phyloP scores from a whole-genome alignment of 2,888 invertebrate species.

The Tridacna gigas region DNA sequence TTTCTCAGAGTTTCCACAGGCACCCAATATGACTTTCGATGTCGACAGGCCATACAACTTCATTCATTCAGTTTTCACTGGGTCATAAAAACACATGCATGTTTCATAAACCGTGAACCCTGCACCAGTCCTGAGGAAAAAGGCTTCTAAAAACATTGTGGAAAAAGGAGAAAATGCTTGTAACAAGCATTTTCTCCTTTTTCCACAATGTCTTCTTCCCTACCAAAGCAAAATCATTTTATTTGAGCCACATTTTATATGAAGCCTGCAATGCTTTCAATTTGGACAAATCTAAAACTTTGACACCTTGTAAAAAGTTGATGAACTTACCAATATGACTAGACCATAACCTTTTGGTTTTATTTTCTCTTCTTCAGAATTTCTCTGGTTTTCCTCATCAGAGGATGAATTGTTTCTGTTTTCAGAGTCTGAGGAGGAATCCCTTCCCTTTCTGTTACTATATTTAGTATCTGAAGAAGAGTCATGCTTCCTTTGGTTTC shows the following conservation, averaged over 20 bases:
- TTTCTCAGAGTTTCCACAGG: too few species aligned
- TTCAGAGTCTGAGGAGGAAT: conserved; percentile 27
- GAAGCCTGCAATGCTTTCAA: too few species aligned
- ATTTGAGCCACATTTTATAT: too few species aligned
- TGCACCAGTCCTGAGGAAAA: background rate
- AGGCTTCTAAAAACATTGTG: background rate
- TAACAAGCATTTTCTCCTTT: too few species aligned
- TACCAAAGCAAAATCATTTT: too few species aligned
- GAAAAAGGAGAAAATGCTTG: background rate
- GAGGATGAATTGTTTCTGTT: conserved; percentile 28
- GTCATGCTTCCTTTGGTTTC: conserved; percentile 11
- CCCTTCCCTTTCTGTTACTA: background rate
- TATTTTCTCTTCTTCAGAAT: conserved; percentile 18
- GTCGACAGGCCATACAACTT: too few species aligned
- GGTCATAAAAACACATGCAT: too few species aligned
- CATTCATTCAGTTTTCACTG: too few species aligned
- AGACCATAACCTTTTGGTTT: conserved; percentile 52
- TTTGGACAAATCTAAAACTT: too few species aligned
- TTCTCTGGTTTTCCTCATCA: conserved; percentile 20
- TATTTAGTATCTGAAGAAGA: conserved; percentile 20
- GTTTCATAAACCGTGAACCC: background rate
- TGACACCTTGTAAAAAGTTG: too few species aligned
- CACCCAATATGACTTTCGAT: too few species aligned
- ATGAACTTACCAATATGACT: conserved; percentile 44
- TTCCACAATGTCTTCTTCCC: too few species aligned